Evolutionary conservation across 2,113 vertebrate species (phyloP), one percentile per base, ranked within the genome.

Genomic region (Chroicocephalus ridibundus): DNA sequence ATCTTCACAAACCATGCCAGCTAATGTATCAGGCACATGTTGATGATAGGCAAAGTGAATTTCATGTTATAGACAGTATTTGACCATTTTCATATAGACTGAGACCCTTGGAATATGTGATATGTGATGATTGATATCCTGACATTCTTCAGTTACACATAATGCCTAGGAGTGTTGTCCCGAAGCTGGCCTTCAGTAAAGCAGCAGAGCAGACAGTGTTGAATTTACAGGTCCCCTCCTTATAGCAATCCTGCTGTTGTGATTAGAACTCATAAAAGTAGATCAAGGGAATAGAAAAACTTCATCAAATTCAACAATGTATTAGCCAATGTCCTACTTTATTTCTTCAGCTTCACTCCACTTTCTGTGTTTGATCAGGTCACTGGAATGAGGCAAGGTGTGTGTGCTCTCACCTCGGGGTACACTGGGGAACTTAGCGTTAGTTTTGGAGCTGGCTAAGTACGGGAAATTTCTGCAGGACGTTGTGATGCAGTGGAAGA

Each of bases 371-470:
- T 71, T 78, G n/a, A 9, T 58, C 31, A 76, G 40, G 27, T 71
- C 29, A 5, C 24, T 65, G 12, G 12, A 60, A 51, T 11, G 20
- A 71, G 62, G 26, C 17, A 70, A 61, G 66, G 3, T 49, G 12
- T 44, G 5, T 2, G 4, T 62, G 31, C 27, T 80, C 3, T 46
- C 58, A 69, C 31, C 25, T 13, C 7, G 25, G 22, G 15, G 5
- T 6, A n/a, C 13, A 18, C 1, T 21, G 24, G 29, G 22, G 85
- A 72, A 42, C 18, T 36, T 4, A 3, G 19, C 0, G 1, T 11
- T 51, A 46, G 6, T 31, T 75, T 61, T 64, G 64, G 40, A 72
- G 34, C 1, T 80, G 46, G 27, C 34, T 85, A 57, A 69, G 15
- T 17, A 68, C 9, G 3, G 5, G 3, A 64, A 52, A 80, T 80